Evolutionary conservation across 2,113 vertebrate species (phyloP).

Genomic region (Oryzias curvinotus): DNA sequence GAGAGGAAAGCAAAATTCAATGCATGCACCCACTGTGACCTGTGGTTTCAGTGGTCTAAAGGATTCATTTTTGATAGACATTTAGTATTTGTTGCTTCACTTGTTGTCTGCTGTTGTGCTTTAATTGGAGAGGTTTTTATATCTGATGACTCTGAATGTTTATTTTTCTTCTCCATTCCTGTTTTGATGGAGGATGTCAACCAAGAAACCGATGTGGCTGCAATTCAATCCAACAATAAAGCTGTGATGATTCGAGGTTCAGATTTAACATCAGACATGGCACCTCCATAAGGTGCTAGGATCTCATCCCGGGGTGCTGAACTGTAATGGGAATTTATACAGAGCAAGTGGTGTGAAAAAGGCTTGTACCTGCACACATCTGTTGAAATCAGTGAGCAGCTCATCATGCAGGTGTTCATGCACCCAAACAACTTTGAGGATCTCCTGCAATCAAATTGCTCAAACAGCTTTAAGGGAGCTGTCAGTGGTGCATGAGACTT

Average conservation of each 20-base stretch:
- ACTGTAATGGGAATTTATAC: neutral
- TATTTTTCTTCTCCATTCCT: neutral
- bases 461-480: slow-evolving; percentile 33
- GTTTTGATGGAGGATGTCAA: neutral
- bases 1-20: slow-evolving; percentile 13
- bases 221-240: neutral
- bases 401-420: slow-evolving; percentile 41
- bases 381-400: slow-evolving; percentile 7
- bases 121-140: neutral
- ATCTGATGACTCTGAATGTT: neutral
- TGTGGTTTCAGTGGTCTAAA: slow-evolving; percentile 10
- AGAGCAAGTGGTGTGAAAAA: neutral
- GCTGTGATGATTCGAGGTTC: neutral
- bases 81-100: slow-evolving; percentile 1
- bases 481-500: slow-evolving; percentile 59
- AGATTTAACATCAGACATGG: neutral
- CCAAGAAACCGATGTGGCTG: neutral
- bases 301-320: slow-evolving; percentile 5
- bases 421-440: slow-evolving; percentile 37
- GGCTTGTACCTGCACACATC: slow-evolving; percentile 17
- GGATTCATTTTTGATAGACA: slow-evolving; percentile 1
- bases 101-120: slow-evolving; percentile 16
- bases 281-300: neutral
- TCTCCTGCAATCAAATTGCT: slow-evolving; percentile 28
- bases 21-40: neutral